phyloP scores from a whole-genome alignment of 2,113 vertebrate species.

The Sinocyclocheilus grahami region DNA sequence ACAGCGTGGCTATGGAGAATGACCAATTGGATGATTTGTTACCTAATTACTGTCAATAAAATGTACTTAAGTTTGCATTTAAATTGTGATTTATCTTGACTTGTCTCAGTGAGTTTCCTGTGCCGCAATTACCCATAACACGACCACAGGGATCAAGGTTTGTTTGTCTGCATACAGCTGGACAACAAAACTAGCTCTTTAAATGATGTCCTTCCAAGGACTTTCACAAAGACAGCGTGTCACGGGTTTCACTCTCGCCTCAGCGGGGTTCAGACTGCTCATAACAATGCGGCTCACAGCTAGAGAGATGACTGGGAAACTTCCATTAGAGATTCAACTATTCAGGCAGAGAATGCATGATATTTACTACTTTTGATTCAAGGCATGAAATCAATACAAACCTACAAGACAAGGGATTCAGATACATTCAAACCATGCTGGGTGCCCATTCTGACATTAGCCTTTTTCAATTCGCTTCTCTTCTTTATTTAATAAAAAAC shows the following conservation, averaged over 20 bases:
- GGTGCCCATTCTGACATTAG: conserved; percentile 10
- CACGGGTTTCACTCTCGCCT: neutral
- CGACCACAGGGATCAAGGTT: conserved; percentile 9
- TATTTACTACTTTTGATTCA: conserved; percentile 32
- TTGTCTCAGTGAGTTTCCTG: conserved; percentile 10
- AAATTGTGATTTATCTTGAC: conserved; percentile 16
- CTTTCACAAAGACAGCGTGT: neutral
- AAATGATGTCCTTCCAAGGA: conserved; percentile 2
- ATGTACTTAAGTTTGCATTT: conserved; percentile 34
- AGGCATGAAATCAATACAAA: conserved; percentile 40
- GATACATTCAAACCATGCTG: neutral
- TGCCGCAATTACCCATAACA: conserved; percentile 44
- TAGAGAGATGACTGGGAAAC: neutral
- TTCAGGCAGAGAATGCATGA: conserved; percentile 9
- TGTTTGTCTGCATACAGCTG: neutral
- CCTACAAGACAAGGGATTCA: neutral
- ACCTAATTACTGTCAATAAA: conserved; percentile 51
- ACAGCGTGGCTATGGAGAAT: neutral
- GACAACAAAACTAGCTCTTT: conserved; percentile 36
- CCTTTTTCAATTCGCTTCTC: neutral
- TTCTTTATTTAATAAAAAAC: neutral
- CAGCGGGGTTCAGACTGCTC: neutral
- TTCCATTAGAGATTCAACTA: conserved; percentile 23
- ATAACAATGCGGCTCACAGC: conserved; percentile 17
- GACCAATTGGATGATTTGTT: conserved; percentile 54